A percentile compares a stretch with the other conserved stretches of the same genome.
These are phyloP conservation scores for Microcebus lehilahytsara DNA, from an alignment of 2,113 vertebrate genomes.

Conservation along the genomic window DNA sequence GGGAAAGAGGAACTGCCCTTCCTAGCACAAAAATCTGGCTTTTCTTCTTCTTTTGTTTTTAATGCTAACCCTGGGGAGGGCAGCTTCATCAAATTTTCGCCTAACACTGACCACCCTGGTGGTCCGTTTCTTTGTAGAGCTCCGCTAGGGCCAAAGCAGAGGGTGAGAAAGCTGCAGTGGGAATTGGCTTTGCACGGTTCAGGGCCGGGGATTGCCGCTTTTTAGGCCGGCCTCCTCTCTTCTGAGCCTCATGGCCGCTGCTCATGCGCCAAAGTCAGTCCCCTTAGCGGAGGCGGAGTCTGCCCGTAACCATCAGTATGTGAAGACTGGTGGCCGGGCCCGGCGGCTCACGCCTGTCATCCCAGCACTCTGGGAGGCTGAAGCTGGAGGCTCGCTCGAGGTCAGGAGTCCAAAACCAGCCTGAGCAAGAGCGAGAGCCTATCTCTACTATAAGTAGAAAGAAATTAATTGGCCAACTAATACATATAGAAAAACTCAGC, in stretches of 20 bases:
- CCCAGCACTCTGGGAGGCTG: too few relatives aligned
- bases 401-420: too few relatives aligned
- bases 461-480: too few relatives aligned
- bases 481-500: too few relatives aligned
- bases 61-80: background rate
- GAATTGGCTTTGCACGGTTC: background rate
- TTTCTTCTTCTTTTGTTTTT: constrained; percentile 19
- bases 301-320: background rate
- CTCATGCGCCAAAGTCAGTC: background rate
- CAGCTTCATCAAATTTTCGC: constrained; percentile 17
- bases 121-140: background rate
- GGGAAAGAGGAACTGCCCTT: background rate
- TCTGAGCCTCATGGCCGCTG: background rate
- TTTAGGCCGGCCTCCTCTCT: background rate
- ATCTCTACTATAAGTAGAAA: too few relatives aligned
- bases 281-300: background rate
- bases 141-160: background rate
- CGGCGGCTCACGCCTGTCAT: too few relatives aligned
- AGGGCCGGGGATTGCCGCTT: background rate
- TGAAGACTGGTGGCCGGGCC: background rate
- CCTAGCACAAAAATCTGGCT: background rate
- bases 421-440: too few relatives aligned
- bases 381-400: too few relatives aligned
- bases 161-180: background rate
- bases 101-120: background rate